phyloP scores from a whole-genome alignment of 2,797 vertebrate species.

The Hippoglossus hippoglossus region DNA sequence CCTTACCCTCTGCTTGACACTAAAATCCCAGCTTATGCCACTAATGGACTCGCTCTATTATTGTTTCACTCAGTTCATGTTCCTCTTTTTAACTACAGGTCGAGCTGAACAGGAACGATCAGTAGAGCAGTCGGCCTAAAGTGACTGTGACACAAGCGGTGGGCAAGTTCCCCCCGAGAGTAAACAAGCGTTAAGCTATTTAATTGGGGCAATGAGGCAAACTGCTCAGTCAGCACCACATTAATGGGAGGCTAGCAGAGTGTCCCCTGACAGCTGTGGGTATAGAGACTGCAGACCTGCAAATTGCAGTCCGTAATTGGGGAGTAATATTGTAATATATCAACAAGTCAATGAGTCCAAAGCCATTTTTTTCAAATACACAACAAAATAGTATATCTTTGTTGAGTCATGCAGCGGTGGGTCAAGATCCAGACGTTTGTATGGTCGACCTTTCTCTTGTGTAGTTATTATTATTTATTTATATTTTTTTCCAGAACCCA shows the following conservation, averaged over 20 bases:
- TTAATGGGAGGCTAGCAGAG: conserved; percentile 54
- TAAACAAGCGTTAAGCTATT: conserved; percentile 66
- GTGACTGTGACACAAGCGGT: conserved; percentile 59
- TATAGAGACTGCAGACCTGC: conserved; percentile 41
- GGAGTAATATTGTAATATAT: neutral
- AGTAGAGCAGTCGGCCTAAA: conserved; percentile 47
- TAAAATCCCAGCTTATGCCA: conserved; percentile 33
- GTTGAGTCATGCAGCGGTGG: neutral
- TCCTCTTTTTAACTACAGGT: conserved; percentile 14
- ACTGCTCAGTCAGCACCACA: conserved; percentile 63
- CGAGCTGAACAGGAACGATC: conserved; percentile 17
- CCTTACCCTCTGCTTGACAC: conserved; percentile 15
- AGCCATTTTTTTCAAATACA: no score
- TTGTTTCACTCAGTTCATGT: conserved; percentile 29
- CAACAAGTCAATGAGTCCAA: no score
- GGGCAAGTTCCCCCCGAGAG: conserved; percentile 61
- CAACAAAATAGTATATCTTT: no score
- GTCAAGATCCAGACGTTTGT: neutral
- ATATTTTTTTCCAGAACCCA: no score
- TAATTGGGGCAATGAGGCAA: conserved; percentile 69
- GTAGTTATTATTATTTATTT: no score
- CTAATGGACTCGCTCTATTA: conserved; percentile 14
- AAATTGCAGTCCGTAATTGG: neutral
- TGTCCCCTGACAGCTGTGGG: conserved; percentile 54
- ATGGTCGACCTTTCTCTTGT: no score